Conservation (phyloP, 2,888 invertebrate species). For the Ornithoptera priamus region DNA sequence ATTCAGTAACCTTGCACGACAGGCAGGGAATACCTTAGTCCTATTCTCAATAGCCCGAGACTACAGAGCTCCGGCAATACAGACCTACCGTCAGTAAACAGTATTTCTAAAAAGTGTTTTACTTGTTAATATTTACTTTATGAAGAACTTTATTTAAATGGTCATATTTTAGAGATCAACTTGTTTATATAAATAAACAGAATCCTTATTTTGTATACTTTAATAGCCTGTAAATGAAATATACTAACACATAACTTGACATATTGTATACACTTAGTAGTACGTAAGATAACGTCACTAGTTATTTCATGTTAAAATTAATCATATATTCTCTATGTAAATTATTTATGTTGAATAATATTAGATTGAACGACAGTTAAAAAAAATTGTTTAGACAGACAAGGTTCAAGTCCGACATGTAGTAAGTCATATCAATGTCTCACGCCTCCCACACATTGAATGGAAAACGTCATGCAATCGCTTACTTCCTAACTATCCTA, state of each 20-base stretch:
- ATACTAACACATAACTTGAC: not conserved
- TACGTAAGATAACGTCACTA: no score
- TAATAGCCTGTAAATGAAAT: not conserved
- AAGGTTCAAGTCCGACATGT: slow-evolving; percentile 37
- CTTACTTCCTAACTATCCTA: slow-evolving; percentile 70
- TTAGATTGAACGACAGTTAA: not conserved
- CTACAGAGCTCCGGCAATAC: no score
- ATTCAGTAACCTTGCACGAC: no score
- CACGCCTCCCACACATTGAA: slow-evolving; percentile 51
- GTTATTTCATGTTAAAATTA: no score
- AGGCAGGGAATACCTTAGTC: no score
- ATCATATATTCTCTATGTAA: no score
- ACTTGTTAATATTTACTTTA: no score
- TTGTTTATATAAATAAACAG: not conserved
- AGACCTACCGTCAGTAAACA: no score
- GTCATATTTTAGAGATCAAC: not conserved
- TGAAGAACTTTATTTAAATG: not conserved
- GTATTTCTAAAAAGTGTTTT: no score
- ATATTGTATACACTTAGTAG: not conserved
- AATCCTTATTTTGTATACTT: not conserved
- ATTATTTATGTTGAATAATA: no score
- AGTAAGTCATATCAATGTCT: slow-evolving; percentile 35
- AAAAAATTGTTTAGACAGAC: not conserved
- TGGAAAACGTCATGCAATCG: slow-evolving; percentile 71
- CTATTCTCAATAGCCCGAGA: no score